Evolutionary conservation across 53 echinoderm and acorn worm genomes (phyloP).

Genomic region (Patiria pectinifera): DNA sequence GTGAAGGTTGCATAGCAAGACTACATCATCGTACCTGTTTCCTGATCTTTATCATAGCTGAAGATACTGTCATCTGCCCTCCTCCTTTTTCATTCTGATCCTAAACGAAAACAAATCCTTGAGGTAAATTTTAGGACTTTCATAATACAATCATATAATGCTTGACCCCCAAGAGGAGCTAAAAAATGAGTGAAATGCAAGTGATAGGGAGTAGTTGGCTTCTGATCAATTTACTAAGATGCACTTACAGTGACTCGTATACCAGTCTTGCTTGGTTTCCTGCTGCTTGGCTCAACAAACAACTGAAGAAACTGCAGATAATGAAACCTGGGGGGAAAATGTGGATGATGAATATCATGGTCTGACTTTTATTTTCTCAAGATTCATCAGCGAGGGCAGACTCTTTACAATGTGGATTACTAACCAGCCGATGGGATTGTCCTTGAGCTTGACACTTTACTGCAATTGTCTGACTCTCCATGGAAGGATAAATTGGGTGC

Average conservation of each 20-base stretch:
- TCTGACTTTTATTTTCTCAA: too few relatives aligned
- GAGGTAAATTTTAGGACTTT: not conserved
- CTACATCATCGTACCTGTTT: slow-evolving; percentile 72
- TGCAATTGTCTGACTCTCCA: too few relatives aligned
- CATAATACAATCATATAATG: not conserved
- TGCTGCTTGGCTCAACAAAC: slow-evolving; percentile 66
- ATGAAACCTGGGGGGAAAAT: slow-evolving; percentile 71
- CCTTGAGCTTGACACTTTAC: too few relatives aligned
- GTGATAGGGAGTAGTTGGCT: not conserved
- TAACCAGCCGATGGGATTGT: not conserved
- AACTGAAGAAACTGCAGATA: slow-evolving; percentile 91
- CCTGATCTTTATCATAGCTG: slow-evolving; percentile 77
- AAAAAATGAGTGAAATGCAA: too few relatives aligned
- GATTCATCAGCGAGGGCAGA: too few relatives aligned
- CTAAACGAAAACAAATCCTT: slow-evolving; percentile 43
- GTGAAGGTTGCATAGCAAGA: not conserved
- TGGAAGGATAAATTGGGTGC: too few relatives aligned
- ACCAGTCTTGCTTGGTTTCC: slow-evolving; percentile 42
- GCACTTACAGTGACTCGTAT: slow-evolving; percentile 38
- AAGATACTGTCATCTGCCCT: slow-evolving; percentile 67
- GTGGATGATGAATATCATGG: too few relatives aligned
- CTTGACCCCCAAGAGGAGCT: too few relatives aligned
- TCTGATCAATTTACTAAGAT: not conserved
- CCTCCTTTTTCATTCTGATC: slow-evolving; percentile 68
- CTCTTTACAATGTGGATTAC: not conserved